A percentile compares a stretch with the other conserved stretches of the same genome.
Evolutionary conservation across 2,113 vertebrate genomes (phyloP).

Genomic region (Podilymbus podiceps): DNA sequence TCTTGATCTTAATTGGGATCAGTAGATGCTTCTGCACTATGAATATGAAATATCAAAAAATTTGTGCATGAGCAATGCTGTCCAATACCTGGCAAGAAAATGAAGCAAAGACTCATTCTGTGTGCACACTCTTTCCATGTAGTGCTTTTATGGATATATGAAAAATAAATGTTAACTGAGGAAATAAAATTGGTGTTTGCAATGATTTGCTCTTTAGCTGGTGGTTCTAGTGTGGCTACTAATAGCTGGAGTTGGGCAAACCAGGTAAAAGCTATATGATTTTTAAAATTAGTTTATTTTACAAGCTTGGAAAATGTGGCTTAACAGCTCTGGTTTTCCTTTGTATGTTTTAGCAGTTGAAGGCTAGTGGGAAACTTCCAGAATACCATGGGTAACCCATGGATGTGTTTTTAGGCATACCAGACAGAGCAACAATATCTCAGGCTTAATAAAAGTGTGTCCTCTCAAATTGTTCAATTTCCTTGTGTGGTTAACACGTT

Average conservation of each 20-base stretch:
- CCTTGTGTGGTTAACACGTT: not conserved
- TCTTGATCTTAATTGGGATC: not conserved
- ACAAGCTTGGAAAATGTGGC: not conserved
- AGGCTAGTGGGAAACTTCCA: not conserved
- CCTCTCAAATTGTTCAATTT: not conserved
- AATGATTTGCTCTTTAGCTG: not conserved
- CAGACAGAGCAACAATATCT: not conserved
- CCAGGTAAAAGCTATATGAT: not conserved
- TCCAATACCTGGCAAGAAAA: not conserved
- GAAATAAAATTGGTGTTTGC: not conserved
- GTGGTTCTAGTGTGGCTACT: not conserved
- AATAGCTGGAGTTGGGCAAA: not conserved
- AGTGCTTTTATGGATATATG: not conserved
- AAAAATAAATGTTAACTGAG: slow-evolving; percentile 27
- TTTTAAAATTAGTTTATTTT: not conserved
- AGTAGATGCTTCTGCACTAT: not conserved
- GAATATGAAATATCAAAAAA: not conserved
- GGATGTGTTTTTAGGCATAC: not conserved
- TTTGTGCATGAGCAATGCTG: not conserved
- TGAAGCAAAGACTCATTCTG: not conserved
- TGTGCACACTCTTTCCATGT: not conserved
- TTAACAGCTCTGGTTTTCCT: accelerated
- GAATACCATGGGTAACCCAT: not conserved
- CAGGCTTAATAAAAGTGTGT: not conserved
- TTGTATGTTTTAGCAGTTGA: not conserved